phyloP scores from a whole-genome alignment of 2,888 invertebrate species.

The Leucophora obtusa region DNA sequence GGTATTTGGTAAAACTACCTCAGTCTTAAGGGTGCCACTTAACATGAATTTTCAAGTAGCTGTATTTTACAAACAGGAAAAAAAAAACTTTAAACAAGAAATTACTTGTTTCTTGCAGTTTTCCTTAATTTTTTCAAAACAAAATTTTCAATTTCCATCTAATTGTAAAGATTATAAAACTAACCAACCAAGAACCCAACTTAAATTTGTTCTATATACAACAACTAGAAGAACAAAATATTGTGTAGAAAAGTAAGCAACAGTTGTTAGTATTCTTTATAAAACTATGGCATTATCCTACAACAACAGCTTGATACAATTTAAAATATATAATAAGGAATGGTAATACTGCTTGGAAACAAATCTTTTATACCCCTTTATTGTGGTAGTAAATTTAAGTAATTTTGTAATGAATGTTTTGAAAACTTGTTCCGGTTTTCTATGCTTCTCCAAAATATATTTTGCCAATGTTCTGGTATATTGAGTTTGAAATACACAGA shows the following conservation, averaged over 20 bases:
- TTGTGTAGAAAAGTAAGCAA: neutral
- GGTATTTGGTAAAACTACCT: neutral
- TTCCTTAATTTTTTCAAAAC: neutral
- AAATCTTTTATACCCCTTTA: neutral
- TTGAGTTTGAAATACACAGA: neutral
- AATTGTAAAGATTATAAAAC: slow-evolving; percentile 27
- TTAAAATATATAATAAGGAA: neutral
- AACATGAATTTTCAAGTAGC: slow-evolving; percentile 32
- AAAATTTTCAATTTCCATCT: slow-evolving; percentile 29
- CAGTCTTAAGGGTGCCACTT: slow-evolving; percentile 10
- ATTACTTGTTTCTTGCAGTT: neutral
- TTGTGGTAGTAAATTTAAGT: slow-evolving; percentile 9
- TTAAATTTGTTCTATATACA: neutral
- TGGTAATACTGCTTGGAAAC: neutral
- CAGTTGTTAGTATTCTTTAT: neutral
- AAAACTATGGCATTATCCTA: neutral
- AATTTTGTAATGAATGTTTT: neutral
- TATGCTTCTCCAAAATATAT: neutral
- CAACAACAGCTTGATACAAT: too few relatives aligned
- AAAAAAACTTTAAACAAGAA: neutral
- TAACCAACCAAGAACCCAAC: neutral
- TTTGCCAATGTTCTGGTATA: neutral
- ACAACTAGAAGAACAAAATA: too few relatives aligned
- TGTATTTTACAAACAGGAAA: neutral
- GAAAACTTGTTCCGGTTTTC: neutral